Evolutionary conservation across 2,888 invertebrate genomes (phyloP).

Genomic region (Dolomedes plantarius): DNA sequence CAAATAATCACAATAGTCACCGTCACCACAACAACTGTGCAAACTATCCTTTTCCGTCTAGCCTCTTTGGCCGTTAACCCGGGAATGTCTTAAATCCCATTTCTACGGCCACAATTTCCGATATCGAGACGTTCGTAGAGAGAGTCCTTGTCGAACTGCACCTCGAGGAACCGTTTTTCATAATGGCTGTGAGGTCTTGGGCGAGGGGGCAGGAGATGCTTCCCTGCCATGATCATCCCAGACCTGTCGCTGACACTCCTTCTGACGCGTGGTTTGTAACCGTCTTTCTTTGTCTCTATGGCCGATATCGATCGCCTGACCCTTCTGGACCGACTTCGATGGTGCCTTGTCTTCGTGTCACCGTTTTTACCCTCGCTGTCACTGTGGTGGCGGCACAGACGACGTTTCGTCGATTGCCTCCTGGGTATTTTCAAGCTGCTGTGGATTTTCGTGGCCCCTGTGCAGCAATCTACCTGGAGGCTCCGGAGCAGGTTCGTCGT

Average conservation of each 20-base stretch:
- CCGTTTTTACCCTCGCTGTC: slow-evolving; percentile 29
- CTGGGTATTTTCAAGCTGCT: slow-evolving; percentile 34
- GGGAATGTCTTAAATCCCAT: slow-evolving; percentile 55
- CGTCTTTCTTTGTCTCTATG: slow-evolving; percentile 38
- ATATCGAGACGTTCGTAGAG: slow-evolving; percentile 45
- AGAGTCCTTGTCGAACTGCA: slow-evolving; percentile 45
- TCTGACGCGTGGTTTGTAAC: slow-evolving; percentile 43
- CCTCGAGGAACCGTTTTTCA: slow-evolving; percentile 21
- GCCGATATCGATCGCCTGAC: slow-evolving; percentile 52
- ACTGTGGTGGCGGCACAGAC: slow-evolving; percentile 56
- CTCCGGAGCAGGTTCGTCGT: background rate
- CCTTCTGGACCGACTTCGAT: slow-evolving; percentile 12
- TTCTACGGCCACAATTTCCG: slow-evolving; percentile 61
- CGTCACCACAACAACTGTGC: slow-evolving; percentile 41
- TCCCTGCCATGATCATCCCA: slow-evolving; percentile 26
- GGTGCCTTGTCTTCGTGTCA: background rate
- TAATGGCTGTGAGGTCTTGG: slow-evolving; percentile 16
- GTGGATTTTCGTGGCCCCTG: slow-evolving; percentile 19
- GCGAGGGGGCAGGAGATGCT: slow-evolving; percentile 28
- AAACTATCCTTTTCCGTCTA: slow-evolving; percentile 46
- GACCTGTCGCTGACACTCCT: slow-evolving; percentile 63
- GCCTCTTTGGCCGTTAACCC: slow-evolving; percentile 63
- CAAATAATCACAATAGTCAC: slow-evolving; percentile 42
- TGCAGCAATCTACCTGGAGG: background rate
- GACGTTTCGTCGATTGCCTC: slow-evolving; percentile 8